Base-by-base conservation (phyloP, 2,113 vertebrate species). In the Embiotoca jacksoni region DNA sequence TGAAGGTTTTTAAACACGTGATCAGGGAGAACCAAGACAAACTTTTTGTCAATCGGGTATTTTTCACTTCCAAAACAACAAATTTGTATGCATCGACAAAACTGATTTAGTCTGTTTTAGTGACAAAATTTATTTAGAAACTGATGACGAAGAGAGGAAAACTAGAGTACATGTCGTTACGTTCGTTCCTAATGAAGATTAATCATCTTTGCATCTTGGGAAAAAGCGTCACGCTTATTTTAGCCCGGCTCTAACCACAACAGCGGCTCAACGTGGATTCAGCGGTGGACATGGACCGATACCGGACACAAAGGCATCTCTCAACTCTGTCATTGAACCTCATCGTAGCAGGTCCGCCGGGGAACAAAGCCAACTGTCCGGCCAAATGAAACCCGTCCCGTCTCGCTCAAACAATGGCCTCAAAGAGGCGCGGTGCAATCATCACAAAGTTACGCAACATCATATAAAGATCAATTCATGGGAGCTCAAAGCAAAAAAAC, bases 311-410 rank as follows among this genome's bases (percentile, higher is more conserved):
- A 92, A 83, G 76, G 62, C 67, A 75, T 78, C 87, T 72, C 88
- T 91, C 81, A 84, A 83, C 76, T 78, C 79, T 30, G 74, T 80
- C 84, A 80, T 16, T 85, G 81, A 83, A 88, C 81, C 81, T 78
- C 75, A 80, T 84, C 76, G 53, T 68, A 85, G 85, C 85, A 79
- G 89, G 59, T 81, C 84, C 6, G 6, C 53, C 80, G 54, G 59
- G 91, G 92, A 92, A 91, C 89, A 77, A 84, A 82, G 91, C 91
- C 89, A 92, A 86, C 84, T 81, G 87, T 87, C 92, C 55, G 58
- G 80, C 83, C 83, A 61, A 88, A 93, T 92, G 83, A 90, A 83
- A 88, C 65, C 58, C 83, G 78, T 89, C 80, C 88, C 86, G 72
- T 90, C 89, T 90, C 75, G 62, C 76, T 80, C 83, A 77, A 83